A percentile compares a stretch with the other conserved stretches of the same genome.
Conservation (phyloP, 2,797 vertebrate genomes). For the Myotis vivesi region DNA sequence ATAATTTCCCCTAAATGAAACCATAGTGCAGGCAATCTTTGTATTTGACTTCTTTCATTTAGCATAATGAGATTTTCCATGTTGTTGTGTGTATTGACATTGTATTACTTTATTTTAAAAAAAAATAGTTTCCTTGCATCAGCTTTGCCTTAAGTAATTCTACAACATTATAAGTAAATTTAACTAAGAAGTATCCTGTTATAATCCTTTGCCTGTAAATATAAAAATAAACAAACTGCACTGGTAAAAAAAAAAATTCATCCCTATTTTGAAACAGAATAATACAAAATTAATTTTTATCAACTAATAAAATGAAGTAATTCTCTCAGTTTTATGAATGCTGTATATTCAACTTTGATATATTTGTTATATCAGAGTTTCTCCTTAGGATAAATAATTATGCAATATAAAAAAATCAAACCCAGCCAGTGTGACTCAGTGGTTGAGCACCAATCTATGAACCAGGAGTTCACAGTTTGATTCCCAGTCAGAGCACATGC, state of each 20-base stretch:
- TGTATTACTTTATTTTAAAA: neutral
- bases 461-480: no score
- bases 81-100: neutral
- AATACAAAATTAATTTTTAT: conserved; percentile 17
- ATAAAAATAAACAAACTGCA: neutral
- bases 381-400: conserved; percentile 37
- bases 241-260: neutral
- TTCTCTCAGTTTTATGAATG: neutral
- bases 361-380: neutral
- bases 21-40: neutral
- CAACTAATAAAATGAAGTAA: conserved; percentile 28
- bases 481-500: no score
- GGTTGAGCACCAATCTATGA: no score
- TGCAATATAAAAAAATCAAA: neutral
- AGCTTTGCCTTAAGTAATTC: neutral
- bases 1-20: neutral
- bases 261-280: neutral
- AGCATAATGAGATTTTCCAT: neutral
- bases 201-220: neutral
- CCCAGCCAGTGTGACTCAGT: no score
- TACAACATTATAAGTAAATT: neutral
- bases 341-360: neutral
- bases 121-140: neutral
- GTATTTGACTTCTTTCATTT: neutral
- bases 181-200: neutral